Conservation (phyloP, 2,113 vertebrate genomes). For the Pao palembangensis region DNA sequence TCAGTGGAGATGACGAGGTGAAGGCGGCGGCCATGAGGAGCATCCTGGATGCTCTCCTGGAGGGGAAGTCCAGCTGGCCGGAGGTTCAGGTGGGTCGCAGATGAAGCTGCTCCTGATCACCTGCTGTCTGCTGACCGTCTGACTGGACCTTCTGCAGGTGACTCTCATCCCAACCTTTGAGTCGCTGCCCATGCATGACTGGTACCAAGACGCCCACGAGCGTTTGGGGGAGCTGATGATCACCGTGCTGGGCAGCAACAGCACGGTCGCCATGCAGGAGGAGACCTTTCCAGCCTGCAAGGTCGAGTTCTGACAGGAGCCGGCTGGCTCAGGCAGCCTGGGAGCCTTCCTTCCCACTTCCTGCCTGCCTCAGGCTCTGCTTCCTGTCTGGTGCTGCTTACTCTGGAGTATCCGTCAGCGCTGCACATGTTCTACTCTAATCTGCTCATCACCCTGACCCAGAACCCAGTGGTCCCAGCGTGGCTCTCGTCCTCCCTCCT, state of each 20-base stretch:
- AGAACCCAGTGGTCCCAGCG: not conserved
- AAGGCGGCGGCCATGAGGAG: conserved; percentile 79
- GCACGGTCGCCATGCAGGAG: conserved; percentile 94
- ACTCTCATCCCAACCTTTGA: conserved; percentile 94
- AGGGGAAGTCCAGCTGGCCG: conserved; percentile 82
- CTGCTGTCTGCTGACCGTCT: too few relatives aligned
- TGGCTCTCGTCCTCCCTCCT: not conserved
- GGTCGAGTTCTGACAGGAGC: conserved; percentile 85
- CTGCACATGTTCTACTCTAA: not conserved
- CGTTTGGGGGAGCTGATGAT: conserved; percentile 80
- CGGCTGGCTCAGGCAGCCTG: too few relatives aligned
- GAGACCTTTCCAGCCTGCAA: conserved; percentile 95
- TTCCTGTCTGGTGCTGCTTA: too few relatives aligned
- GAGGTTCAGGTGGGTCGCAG: conserved; percentile 75
- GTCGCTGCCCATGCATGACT: conserved; percentile 84
- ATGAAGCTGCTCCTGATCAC: too few relatives aligned
- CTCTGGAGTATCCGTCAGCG: not conserved
- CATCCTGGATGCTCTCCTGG: conserved; percentile 83
- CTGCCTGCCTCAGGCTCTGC: not conserved
- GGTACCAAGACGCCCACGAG: conserved; percentile 88
- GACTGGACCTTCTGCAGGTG: conserved; percentile 70
- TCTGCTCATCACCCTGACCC: conserved; percentile 1
- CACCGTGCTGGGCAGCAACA: conserved; percentile 90
- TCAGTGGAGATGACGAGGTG: conserved; percentile 84
- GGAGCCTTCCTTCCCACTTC: too few relatives aligned